phyloP scores from a whole-genome alignment of 2,113 vertebrate species.

The Illadopsis cleaveri region DNA sequence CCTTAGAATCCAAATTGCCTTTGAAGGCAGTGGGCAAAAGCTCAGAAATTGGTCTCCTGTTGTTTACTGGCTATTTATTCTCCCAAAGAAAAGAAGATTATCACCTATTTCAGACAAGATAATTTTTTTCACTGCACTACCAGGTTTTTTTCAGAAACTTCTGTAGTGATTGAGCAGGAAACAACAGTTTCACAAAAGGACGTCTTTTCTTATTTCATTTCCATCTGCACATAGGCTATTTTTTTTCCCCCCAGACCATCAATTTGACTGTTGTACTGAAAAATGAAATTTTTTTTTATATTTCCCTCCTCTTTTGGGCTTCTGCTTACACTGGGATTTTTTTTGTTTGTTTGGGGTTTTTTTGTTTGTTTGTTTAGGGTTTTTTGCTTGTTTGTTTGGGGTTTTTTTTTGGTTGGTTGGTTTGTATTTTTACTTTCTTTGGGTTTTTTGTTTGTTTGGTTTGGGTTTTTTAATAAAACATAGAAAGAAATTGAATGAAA shows the following conservation, averaged over 20 bases:
- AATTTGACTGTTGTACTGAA: not conserved
- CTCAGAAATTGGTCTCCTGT: not conserved
- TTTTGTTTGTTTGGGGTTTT: too few relatives aligned
- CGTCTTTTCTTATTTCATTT: not conserved
- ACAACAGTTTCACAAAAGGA: not conserved
- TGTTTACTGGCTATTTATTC: not conserved
- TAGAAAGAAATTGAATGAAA: not conserved
- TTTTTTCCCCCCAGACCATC: not conserved
- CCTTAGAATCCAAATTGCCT: not conserved
- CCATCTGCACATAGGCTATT: not conserved
- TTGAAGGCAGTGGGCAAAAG: not conserved
- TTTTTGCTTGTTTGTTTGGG: not conserved
- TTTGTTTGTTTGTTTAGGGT: too few relatives aligned
- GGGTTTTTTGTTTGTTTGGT: not conserved
- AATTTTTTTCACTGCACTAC: not conserved
- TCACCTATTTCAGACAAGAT: not conserved
- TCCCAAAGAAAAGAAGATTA: not conserved
- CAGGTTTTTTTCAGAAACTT: not conserved
- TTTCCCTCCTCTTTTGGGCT: not conserved
- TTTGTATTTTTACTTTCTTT: not conserved
- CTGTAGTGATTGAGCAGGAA: not conserved
- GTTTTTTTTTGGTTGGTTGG: too few relatives aligned
- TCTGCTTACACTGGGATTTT: not conserved
- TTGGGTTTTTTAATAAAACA: not conserved
- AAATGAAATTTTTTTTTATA: not conserved